These are phyloP conservation scores for Chionis minor DNA, from an alignment of 2,113 vertebrate species.

Conservation along the genomic window DNA sequence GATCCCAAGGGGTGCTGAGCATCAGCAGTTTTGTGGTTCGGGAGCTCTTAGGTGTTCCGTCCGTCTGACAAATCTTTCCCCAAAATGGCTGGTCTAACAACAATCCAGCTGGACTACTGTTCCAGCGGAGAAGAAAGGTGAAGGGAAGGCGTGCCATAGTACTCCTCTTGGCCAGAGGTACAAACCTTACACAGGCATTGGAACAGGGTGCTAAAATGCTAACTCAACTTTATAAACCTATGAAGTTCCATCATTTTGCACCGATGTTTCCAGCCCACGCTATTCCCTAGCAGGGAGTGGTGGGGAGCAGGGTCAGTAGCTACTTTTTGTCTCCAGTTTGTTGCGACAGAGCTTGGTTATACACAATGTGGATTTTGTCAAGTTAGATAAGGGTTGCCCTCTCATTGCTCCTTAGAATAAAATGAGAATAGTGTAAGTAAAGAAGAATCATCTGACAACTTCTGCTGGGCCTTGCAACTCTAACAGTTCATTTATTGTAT, in stretches of 20 bases:
- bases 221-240: not conserved
- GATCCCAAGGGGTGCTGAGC: not conserved
- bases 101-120: rapidly evolving
- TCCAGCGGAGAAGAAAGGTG: rapidly evolving
- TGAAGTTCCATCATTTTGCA: not conserved
- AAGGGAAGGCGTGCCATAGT: rapidly evolving
- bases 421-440: not conserved
- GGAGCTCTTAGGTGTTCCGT: not conserved
- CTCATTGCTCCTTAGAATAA: slow-evolving; percentile 15
- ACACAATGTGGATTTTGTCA: not conserved
- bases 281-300: not conserved
- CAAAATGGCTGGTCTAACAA: not conserved
- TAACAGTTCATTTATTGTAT: slow-evolving; percentile 32
- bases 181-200: not conserved
- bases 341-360: not conserved
- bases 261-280: rapidly evolving
- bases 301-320: not conserved
- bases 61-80: not conserved
- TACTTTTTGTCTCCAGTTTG: not conserved
- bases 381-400: not conserved
- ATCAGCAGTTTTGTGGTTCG: not conserved
- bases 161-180: not conserved
- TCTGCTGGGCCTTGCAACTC: not conserved
- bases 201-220: not conserved
- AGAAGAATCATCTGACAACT: slow-evolving; percentile 1